A percentile compares a stretch with the other conserved stretches of the same genome.
Evolutionary conservation across 1,140 invertebrate genomes (phyloP).

Genomic region (Oryzaephilus surinamensis): DNA sequence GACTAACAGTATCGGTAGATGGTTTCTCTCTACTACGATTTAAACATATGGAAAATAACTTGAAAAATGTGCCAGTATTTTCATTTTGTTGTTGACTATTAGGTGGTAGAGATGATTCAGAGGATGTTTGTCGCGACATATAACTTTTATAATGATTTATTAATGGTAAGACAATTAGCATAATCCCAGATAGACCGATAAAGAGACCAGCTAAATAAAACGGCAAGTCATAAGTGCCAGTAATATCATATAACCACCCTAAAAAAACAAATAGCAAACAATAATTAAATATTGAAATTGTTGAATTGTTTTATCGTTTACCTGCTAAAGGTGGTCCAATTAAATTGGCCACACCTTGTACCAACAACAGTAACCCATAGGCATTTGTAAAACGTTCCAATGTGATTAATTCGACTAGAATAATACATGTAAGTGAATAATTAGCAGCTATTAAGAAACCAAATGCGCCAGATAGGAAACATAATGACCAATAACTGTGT

Average conservation of each 20-base stretch:
- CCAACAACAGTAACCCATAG: conserved; percentile 75
- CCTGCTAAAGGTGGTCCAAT: conserved; percentile 80
- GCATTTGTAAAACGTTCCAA: conserved; percentile 82
- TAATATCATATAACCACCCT: conserved; percentile 74
- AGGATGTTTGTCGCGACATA: conserved; percentile 19
- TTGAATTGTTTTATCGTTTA: conserved; percentile 29
- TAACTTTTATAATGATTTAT: conserved; percentile 37
- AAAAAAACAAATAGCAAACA: conserved; percentile 33
- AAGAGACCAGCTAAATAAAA: conserved; percentile 81
- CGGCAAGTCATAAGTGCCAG: conserved; percentile 66
- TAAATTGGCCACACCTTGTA: conserved; percentile 80
- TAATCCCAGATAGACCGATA: conserved; percentile 70
- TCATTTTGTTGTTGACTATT: conserved; percentile 12
- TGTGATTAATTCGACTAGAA: conserved; percentile 73
- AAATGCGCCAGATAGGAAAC: conserved; percentile 57
- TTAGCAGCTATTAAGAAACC: conserved; percentile 80
- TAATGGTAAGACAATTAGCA: conserved; percentile 57
- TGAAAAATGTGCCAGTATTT: too few species aligned
- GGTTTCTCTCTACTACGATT: conserved; percentile 11
- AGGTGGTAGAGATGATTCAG: conserved; percentile 1
- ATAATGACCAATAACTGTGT: conserved; percentile 49
- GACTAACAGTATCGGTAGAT: conserved; percentile 5
- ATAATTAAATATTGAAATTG: not conserved
- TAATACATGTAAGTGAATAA: conserved; percentile 77
- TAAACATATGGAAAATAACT: conserved; percentile 18